Conservation (phyloP, 2,113 vertebrate species). For the Passer domesticus region DNA sequence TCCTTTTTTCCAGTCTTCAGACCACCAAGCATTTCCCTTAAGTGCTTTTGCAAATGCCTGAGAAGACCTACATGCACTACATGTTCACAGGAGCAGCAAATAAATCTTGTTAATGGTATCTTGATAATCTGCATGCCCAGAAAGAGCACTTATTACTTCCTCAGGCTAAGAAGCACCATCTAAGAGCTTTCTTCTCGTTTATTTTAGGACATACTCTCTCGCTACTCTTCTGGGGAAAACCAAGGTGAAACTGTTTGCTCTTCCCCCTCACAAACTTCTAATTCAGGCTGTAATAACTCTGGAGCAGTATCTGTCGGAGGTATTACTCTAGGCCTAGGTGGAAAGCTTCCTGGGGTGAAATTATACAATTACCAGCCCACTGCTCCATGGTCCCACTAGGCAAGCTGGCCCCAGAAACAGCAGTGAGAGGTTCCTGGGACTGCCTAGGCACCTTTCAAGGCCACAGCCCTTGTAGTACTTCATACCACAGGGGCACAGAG, state of each 20-base stretch:
- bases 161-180: background rate
- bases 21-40: background rate
- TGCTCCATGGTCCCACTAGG: background rate
- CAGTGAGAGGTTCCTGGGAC: background rate
- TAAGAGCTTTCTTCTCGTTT: conserved; percentile 2
- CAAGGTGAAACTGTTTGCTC: background rate
- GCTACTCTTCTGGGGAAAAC: background rate
- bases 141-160: background rate
- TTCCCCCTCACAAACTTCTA: background rate
- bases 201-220: background rate
- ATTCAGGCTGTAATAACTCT: background rate
- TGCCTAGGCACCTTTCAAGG: background rate
- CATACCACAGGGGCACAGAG: background rate
- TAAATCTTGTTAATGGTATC: conserved; percentile 6
- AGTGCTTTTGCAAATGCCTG: background rate
- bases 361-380: background rate
- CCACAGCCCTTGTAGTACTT: background rate
- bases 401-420: background rate
- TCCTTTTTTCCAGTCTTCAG: background rate
- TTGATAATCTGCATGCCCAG: background rate
- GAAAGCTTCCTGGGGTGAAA: conserved; percentile 18
- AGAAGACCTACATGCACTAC: background rate
- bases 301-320: background rate
- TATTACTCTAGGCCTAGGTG: background rate
- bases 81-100: background rate